Base-by-base conservation (phyloP, 1,140 invertebrate genomes). In the Cardiocondyla obscurior region DNA sequence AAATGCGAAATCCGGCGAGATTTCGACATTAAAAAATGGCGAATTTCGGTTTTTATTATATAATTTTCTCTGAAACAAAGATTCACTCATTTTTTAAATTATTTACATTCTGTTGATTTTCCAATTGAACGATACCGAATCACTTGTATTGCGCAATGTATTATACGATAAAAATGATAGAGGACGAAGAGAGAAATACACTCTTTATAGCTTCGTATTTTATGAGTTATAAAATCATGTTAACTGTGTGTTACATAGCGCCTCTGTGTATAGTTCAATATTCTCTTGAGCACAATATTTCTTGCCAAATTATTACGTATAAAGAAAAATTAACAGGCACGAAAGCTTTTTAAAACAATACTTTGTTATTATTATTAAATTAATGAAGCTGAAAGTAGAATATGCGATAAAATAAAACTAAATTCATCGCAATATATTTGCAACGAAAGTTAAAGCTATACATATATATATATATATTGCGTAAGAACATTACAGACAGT, bases 41-140 rank as follows among this genome's bases (percentile, higher is more conserved):
- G 8, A 46, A 39, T 51, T 51, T 77, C 14, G 1, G 22, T 49
- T 36, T 76, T 25, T 51, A 16, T 39, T n/a, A 16, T 22, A 1
- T 57, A 72, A 57, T 72, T 25, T 72, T n/a, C 39, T 0, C 33
- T 7, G 2, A 39, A 19, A 49, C n/a, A 16, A n/a, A 49, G 7
- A 3, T 53, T 22, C 14, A 28, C 30, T 77, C 58, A 77, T 51
- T 74, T 74, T 60, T 12, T 6, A 3, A 8, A 33, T 74, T 12
- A 16, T 14, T 74, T 77, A 53, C 51, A 77, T 77, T 77, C 16
- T 67, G 8, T 53, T 53, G 22, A 77, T 67, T 53, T 77, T 77
- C 49, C 33, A 22, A 76, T 25, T 65, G 5, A 51, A 65, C 39
- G 28, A n/a, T n/a, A n/a, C n/a, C n/a, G n/a, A 14, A 73, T 73